Conservation (phyloP, 2,797 vertebrate genomes). For the Alfaro cultratus region DNA sequence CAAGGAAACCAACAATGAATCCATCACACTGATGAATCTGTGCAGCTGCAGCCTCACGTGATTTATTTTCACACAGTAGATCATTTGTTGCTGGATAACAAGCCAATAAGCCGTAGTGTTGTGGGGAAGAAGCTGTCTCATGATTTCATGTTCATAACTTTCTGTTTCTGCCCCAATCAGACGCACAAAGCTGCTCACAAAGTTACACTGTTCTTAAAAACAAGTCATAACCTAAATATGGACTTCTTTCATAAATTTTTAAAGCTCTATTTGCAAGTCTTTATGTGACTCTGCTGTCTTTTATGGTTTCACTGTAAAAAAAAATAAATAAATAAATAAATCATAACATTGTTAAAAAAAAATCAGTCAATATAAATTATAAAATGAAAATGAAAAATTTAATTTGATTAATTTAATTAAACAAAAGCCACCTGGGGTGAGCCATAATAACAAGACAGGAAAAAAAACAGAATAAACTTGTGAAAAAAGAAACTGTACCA, state of each 20-base stretch:
- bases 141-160: background rate
- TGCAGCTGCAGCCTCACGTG: constrained; percentile 4
- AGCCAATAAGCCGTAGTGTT: background rate
- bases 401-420: background rate
- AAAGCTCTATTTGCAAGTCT: background rate
- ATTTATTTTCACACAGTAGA: constrained; percentile 3
- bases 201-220: background rate
- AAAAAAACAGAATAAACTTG: background rate
- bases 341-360: background rate
- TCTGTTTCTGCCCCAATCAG: background rate
- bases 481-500: background rate
- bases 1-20: constrained; percentile 3
- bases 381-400: background rate
- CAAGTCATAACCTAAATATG: background rate
- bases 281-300: background rate
- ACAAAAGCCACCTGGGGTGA: background rate
- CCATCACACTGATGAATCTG: background rate
- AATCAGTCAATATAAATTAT: background rate
- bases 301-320: background rate
- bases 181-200: background rate
- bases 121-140: background rate
- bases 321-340: background rate
- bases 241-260: background rate
- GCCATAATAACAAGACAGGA: background rate
- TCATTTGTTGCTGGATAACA: constrained; percentile 1